Percentiles rank a stretch among this genome's conserved stretches.
Conservation (phyloP, 2,888 invertebrate genomes). For the Agrochola lota region DNA sequence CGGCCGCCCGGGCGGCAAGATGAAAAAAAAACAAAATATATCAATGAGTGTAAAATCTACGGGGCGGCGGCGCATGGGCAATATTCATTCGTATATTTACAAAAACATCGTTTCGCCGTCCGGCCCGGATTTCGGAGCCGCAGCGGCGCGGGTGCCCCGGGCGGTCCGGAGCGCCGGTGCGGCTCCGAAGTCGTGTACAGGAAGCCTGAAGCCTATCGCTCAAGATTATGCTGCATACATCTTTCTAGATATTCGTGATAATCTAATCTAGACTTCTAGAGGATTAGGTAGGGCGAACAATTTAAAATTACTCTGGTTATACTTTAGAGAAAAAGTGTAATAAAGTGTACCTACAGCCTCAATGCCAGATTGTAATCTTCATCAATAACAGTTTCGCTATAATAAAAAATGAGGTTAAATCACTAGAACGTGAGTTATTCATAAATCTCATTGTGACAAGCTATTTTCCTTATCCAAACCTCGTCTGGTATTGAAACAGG, state of each 20-base stretch:
- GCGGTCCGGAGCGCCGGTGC: too few relatives aligned
- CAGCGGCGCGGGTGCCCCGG: too few relatives aligned
- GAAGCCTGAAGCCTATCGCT: neutral
- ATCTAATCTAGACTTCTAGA: neutral
- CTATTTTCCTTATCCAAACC: constrained; percentile 29
- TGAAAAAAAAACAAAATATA: too few relatives aligned
- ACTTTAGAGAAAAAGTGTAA: constrained; percentile 19
- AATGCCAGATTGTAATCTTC: constrained; percentile 53
- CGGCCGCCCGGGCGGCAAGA: too few relatives aligned
- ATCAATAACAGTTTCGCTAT: constrained; percentile 28
- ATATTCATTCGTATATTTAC: too few relatives aligned
- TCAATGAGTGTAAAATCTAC: too few relatives aligned
- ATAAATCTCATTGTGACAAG: constrained; percentile 12
- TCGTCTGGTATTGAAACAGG: neutral
- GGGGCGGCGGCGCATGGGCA: too few relatives aligned
- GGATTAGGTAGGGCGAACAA: neutral
- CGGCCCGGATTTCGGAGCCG: too few relatives aligned
- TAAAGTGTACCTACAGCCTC: constrained; percentile 21
- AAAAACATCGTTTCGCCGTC: too few relatives aligned
- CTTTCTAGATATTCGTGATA: neutral
- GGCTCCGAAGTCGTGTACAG: too few relatives aligned
- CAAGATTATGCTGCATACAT: neutral
- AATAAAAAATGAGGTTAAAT: constrained; percentile 48
- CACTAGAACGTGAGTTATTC: constrained; percentile 29
- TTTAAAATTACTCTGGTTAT: neutral